These are phyloP conservation scores for Tromatobia lineatoria DNA, from an alignment of 2,888 invertebrate genomes.

Conservation along the genomic window DNA sequence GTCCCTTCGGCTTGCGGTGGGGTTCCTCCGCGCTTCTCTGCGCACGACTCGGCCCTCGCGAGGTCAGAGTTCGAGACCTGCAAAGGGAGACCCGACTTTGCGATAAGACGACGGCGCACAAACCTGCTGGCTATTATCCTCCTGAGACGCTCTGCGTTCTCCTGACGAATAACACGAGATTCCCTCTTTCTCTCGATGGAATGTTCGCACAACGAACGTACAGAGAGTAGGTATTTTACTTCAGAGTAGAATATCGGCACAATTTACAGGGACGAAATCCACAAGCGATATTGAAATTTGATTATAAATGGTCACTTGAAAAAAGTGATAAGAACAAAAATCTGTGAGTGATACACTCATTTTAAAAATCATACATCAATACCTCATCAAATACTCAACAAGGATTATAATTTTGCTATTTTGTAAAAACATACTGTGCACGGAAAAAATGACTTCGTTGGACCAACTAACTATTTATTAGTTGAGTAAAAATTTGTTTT, in stretches of 20 bases:
- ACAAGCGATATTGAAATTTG: not conserved
- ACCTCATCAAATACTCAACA: no score
- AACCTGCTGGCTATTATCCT: slow-evolving; percentile 36
- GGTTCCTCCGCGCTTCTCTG: slow-evolving; percentile 29
- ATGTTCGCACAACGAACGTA: slow-evolving; percentile 11
- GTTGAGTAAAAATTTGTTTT: no score
- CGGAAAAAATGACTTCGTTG: no score
- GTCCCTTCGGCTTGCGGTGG: slow-evolving; percentile 58
- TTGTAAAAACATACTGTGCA: no score
- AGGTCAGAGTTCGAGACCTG: slow-evolving; percentile 65
- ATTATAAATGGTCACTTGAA: no score
- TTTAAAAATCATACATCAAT: no score
- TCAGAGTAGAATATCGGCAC: not conserved
- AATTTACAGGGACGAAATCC: not conserved
- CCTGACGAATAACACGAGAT: slow-evolving; percentile 36
- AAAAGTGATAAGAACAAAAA: no score
- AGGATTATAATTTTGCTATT: no score
- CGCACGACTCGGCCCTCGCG: slow-evolving; percentile 38
- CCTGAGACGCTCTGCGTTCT: slow-evolving; percentile 7
- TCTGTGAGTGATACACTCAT: no score
- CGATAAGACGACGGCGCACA: slow-evolving; percentile 59
- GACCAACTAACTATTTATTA: no score
- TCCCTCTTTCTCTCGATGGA: slow-evolving; percentile 1
- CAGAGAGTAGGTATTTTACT: not conserved
- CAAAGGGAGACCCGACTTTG: slow-evolving; percentile 61